phyloP scores from a whole-genome alignment of 1,140 invertebrate species.

The Apis cerana region DNA sequence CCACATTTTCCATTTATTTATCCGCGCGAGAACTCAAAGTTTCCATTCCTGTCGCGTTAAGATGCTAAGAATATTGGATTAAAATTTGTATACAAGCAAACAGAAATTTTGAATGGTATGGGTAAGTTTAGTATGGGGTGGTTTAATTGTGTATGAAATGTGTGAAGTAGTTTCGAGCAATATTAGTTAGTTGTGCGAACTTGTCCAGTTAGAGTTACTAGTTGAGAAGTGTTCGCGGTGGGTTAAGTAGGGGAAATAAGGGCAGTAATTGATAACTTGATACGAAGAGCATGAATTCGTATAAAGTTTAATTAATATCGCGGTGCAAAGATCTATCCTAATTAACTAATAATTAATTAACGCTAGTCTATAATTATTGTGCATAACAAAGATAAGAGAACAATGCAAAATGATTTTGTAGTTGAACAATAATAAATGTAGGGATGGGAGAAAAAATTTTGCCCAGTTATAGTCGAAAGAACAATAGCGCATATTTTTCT shows the following conservation, averaged over 20 bases:
- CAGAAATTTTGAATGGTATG: neutral
- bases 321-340: neutral
- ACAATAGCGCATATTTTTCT: neutral
- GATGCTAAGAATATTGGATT: neutral
- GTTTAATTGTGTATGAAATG: neutral
- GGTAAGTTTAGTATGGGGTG: neutral
- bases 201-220: neutral
- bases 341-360: too few species aligned
- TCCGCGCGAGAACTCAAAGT: too few species aligned
- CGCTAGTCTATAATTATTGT: too few species aligned
- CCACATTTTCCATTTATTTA: too few species aligned
- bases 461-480: neutral
- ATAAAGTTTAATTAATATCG: neutral
- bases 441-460: neutral
- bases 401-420: too few species aligned
- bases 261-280: neutral
- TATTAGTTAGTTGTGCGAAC: slow-evolving; percentile 3
- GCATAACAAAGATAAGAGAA: too few species aligned
- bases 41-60: too few species aligned
- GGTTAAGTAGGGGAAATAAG: neutral
- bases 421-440: too few species aligned
- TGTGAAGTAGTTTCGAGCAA: neutral
- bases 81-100: neutral
- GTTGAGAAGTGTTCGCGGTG: too few species aligned
- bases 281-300: neutral